Percentiles rank a stretch among this genome's conserved stretches.
Evolutionary conservation across 2,888 invertebrate species (phyloP).

Genomic region (Plagiodera versicolora): DNA sequence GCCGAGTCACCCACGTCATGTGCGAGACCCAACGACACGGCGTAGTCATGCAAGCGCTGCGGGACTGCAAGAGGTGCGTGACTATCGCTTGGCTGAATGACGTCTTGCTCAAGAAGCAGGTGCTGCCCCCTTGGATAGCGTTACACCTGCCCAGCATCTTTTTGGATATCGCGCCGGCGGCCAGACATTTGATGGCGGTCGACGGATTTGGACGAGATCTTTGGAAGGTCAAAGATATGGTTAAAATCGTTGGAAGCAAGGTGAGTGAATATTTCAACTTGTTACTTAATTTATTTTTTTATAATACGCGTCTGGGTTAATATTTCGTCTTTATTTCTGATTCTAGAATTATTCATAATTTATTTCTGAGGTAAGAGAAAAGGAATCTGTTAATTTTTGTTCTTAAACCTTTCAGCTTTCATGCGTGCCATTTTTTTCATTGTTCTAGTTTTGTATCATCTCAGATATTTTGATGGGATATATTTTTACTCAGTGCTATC

Average conservation of each 20-base stretch:
- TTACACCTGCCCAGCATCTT: constrained; percentile 79
- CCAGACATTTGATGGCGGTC: constrained; percentile 77
- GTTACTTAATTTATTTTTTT: too few relatives aligned
- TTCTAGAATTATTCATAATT: too few relatives aligned
- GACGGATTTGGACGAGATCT: constrained; percentile 90
- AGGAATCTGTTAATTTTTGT: too few relatives aligned
- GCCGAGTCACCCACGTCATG: constrained; percentile 87
- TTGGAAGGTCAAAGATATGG: constrained; percentile 78
- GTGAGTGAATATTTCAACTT: too few relatives aligned
- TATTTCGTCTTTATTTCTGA: too few relatives aligned
- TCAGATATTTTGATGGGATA: too few relatives aligned
- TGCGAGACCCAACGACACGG: constrained; percentile 90
- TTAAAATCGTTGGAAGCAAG: constrained; percentile 83
- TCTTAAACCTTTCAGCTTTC: too few relatives aligned
- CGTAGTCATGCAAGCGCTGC: constrained; percentile 80
- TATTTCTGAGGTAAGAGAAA: too few relatives aligned
- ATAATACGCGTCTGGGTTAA: too few relatives aligned
- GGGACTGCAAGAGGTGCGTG: constrained; percentile 72
- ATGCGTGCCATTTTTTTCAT: too few relatives aligned
- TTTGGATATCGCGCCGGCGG: constrained; percentile 69
- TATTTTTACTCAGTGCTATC: too few relatives aligned
- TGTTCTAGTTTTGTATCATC: too few relatives aligned
- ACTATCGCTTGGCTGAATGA: constrained; percentile 92
- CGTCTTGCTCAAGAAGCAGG: constrained; percentile 80
- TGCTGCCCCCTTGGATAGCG: constrained; percentile 91